A percentile compares a stretch with the other conserved stretches of the same genome.
Evolutionary conservation across 2,113 vertebrate genomes (phyloP).

Genomic region (Thymallus thymallus): DNA sequence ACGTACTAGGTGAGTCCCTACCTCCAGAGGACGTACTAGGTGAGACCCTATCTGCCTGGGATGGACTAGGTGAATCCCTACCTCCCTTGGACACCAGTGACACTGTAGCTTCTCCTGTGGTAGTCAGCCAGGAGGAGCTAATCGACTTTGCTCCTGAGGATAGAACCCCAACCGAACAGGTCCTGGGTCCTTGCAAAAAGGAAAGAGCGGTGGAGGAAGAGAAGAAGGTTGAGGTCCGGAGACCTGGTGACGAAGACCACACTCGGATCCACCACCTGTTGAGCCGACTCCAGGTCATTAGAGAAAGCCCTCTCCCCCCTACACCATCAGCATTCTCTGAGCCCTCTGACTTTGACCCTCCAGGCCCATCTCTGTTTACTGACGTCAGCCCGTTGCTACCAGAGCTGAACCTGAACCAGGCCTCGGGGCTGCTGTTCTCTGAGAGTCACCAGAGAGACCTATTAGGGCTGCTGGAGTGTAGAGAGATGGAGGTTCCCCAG

Average conservation of each 20-base stretch:
- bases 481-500: constrained; percentile 38
- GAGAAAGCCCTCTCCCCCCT: constrained; percentile 19
- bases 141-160: background rate
- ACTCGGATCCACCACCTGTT: constrained; percentile 76
- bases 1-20: no score
- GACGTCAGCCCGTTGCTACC: constrained; percentile 10
- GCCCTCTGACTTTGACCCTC: constrained; percentile 52
- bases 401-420: constrained; percentile 24
- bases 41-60: background rate
- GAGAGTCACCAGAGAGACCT: constrained; percentile 79
- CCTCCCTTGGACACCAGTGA: background rate
- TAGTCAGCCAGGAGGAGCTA: constrained; percentile 20
- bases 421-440: constrained; percentile 79
- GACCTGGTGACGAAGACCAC: constrained; percentile 64
- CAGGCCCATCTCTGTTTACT: constrained; percentile 1
- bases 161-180: constrained; percentile 2
- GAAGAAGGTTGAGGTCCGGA: background rate
- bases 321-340: constrained; percentile 21
- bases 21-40: constrained; percentile 22
- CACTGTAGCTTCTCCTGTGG: background rate
- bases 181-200: background rate
- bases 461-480: constrained; percentile 76
- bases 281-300: constrained; percentile 72
- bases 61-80: constrained; percentile 6
- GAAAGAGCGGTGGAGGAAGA: constrained; percentile 6